Percentiles rank a stretch among this genome's conserved stretches.
These are phyloP conservation scores for Cyclina sinensis DNA, from an alignment of 1,140 invertebrate genomes.

Conservation along the genomic window DNA sequence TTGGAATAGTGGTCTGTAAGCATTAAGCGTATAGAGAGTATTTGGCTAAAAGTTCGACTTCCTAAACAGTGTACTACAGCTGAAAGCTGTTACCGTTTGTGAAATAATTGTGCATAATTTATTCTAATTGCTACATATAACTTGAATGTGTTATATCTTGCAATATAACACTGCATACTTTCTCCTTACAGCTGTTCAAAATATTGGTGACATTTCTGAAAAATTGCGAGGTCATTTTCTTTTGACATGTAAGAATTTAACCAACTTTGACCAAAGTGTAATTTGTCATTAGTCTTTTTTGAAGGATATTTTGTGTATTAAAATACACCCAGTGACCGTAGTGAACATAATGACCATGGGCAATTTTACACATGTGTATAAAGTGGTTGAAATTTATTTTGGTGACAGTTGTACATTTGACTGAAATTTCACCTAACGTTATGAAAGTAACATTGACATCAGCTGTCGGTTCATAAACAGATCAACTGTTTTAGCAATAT, in stretches of 20 bases:
- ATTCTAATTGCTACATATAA: too few species aligned
- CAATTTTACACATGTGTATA: neutral
- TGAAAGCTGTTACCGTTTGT: too few species aligned
- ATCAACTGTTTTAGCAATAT: too few species aligned
- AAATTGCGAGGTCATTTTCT: neutral
- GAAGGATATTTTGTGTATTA: neutral
- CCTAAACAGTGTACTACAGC: too few species aligned
- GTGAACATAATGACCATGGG: neutral
- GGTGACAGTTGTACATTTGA: neutral
- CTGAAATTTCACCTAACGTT: neutral
- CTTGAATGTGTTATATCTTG: neutral
- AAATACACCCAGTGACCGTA: neutral
- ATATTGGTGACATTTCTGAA: too few species aligned
- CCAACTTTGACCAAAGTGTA: neutral
- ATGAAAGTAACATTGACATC: too few species aligned
- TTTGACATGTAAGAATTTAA: neutral
- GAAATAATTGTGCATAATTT: too few species aligned
- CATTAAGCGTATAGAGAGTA: too few species aligned
- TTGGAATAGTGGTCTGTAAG: too few species aligned
- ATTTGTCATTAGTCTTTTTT: neutral
- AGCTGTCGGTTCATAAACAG: too few species aligned
- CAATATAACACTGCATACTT: neutral
- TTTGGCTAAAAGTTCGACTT: too few species aligned
- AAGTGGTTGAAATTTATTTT: neutral
- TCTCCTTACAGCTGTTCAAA: too few species aligned